These are phyloP conservation scores for Pyrrhura leucotis DNA, from an alignment of 2,797 vertebrate genomes.

Conservation along the genomic window DNA sequence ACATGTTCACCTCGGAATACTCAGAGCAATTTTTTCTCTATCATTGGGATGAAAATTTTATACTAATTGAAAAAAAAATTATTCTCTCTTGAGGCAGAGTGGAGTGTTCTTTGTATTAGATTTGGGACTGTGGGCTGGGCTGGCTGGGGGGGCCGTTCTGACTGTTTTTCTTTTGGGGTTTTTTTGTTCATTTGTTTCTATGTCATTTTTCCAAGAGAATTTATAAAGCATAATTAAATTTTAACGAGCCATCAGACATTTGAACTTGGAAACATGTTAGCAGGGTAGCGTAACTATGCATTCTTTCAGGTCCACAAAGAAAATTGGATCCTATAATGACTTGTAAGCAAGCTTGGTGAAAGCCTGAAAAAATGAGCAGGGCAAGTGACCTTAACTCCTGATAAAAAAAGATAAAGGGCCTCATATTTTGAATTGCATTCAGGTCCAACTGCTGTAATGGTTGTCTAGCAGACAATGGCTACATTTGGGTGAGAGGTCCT, in stretches of 20 bases:
- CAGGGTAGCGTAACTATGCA: neutral
- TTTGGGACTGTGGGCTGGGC: neutral
- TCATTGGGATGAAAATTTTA: neutral
- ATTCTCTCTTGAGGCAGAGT: neutral
- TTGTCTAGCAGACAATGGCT: neutral
- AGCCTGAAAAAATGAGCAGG: neutral
- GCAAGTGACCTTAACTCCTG: neutral
- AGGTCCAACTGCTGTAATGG: neutral
- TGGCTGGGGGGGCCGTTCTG: neutral
- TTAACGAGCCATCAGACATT: neutral
- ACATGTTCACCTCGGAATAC: neutral
- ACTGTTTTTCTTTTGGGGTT: neutral
- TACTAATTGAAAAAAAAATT: neutral
- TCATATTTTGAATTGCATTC: neutral
- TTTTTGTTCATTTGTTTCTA: neutral
- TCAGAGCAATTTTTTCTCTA: neutral
- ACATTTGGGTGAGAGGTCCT: neutral
- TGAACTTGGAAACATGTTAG: neutral
- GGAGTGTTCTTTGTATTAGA: neutral
- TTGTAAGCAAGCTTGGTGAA: neutral
- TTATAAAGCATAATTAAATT: conserved; percentile 1
- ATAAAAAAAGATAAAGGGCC: neutral
- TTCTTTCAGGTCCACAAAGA: neutral
- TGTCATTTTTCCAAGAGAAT: conserved; percentile 7
- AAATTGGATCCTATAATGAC: neutral